Percentiles rank a stretch among this genome's conserved stretches.
These are phyloP conservation scores for Isichthys henryi DNA, from an alignment of 2,113 vertebrate species.

Conservation along the genomic window DNA sequence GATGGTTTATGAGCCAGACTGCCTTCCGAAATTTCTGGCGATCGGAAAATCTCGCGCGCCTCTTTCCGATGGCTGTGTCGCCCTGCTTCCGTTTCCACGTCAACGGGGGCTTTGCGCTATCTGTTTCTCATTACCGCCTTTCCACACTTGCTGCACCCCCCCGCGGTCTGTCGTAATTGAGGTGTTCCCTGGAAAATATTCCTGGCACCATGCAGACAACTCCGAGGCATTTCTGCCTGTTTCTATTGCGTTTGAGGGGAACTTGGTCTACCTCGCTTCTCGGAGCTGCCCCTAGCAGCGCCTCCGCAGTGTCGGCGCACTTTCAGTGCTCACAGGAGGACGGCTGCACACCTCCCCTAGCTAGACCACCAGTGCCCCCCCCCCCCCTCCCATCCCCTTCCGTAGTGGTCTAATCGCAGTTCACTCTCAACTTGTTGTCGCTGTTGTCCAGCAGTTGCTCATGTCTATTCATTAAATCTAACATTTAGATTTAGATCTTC, in stretches of 20 bases:
- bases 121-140: constrained; percentile 16
- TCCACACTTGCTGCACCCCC: neutral
- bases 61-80: neutral
- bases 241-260: neutral
- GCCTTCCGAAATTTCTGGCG: neutral
- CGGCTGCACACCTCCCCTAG: neutral
- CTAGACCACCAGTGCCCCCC: neutral
- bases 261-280: neutral
- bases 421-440: neutral
- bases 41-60: neutral
- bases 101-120: neutral
- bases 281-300: neutral
- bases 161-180: neutral
- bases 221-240: neutral
- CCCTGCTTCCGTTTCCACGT: neutral
- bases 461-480: neutral
- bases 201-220: neutral
- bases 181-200: neutral
- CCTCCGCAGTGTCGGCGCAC: neutral
- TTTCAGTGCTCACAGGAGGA: neutral
- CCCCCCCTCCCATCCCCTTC: neutral
- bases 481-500: too few species aligned
- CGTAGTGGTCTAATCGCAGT: neutral
- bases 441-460: neutral
- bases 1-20: neutral